Evolutionary conservation across 2,797 vertebrate species (phyloP), one percentile per base, ranked within the genome.

Genomic region (Acropternis orthonyx): DNA sequence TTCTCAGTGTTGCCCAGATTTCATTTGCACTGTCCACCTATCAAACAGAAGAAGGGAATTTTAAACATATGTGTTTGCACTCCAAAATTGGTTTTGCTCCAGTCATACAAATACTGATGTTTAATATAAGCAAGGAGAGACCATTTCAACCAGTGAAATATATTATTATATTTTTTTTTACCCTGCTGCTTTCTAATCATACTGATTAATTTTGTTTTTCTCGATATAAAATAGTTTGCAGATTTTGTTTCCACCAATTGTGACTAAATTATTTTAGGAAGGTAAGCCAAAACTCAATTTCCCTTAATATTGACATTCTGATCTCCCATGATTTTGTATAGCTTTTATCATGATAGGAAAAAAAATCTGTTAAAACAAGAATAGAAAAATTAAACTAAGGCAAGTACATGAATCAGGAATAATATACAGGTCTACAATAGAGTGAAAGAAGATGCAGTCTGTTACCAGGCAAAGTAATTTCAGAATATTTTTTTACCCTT

Each of bases 391-490:
- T 62, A 62, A 92, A 51, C 43, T 46, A 49, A 86, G 44, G 23
- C 16, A 71, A 75, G 65, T 27, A 30, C 9, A 24, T 9, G 37
- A 78, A 88, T 24, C 14, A 24, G 68, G n/a, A 93, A 66, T 85
- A 19, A 9, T 24, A 84, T 88, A 56, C 27, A 55, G 13, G 39
- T 78, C 19, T 52, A 43, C 39, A 73, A 4, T 16, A 58, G 39
- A 24, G n/a, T 62, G 44, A 77, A 87, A 76, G 63, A 83, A 61
- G 72, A 84, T 68, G 46, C 39, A 68, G 26, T 86, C 91, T 37
- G 58, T 92, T 95, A 85, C 22, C 12, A 91, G 82, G 65, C 56
- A 77, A 69, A 92, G 56, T 52, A 76, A 81, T 91, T 94, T 85
- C 30, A 71, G 65, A 52, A 14, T 55, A 0, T 10, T 85, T 73